Evolutionary conservation across 1,140 invertebrate species (phyloP).

Genomic region (Amyelois transitella): DNA sequence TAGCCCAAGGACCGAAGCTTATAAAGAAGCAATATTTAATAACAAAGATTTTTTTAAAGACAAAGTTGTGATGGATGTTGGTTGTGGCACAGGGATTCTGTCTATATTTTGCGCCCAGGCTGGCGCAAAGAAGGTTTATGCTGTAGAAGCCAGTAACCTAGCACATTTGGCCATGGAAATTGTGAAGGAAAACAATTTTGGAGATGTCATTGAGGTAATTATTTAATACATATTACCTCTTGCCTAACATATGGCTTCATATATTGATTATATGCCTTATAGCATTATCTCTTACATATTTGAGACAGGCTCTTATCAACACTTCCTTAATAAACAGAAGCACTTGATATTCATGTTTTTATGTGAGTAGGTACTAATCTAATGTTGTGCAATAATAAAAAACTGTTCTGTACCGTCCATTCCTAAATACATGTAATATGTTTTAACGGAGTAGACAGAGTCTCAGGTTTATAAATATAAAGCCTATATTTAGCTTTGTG

Average conservation of each 20-base stretch:
- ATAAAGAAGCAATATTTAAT: constrained; percentile 87
- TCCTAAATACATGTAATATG: too few relatives aligned
- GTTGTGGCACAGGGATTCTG: constrained; percentile 97
- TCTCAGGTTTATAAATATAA: too few relatives aligned
- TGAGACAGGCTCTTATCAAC: too few relatives aligned
- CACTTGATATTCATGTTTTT: too few relatives aligned
- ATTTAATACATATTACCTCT: too few relatives aligned
- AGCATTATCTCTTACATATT: too few relatives aligned
- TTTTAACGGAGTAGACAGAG: too few relatives aligned
- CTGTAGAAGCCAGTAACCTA: constrained; percentile 93
- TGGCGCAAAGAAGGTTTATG: constrained; percentile 94
- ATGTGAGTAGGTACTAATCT: too few relatives aligned
- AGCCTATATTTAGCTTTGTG: too few relatives aligned
- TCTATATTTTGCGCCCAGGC: constrained; percentile 97
- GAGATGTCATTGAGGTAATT: constrained; percentile 74
- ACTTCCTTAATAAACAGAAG: too few relatives aligned
- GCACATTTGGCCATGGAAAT: constrained; percentile 91
- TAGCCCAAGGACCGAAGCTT: constrained; percentile 85
- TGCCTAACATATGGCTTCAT: background rate
- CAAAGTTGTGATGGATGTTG: constrained; percentile 94
- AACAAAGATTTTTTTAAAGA: constrained; percentile 80
- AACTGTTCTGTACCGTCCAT: too few relatives aligned
- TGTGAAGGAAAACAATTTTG: constrained; percentile 81
- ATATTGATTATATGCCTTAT: background rate
- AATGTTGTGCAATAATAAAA: too few relatives aligned